These are phyloP conservation scores for Tenrec ecaudatus DNA, from an alignment of 2,113 vertebrate species.

Conservation along the genomic window DNA sequence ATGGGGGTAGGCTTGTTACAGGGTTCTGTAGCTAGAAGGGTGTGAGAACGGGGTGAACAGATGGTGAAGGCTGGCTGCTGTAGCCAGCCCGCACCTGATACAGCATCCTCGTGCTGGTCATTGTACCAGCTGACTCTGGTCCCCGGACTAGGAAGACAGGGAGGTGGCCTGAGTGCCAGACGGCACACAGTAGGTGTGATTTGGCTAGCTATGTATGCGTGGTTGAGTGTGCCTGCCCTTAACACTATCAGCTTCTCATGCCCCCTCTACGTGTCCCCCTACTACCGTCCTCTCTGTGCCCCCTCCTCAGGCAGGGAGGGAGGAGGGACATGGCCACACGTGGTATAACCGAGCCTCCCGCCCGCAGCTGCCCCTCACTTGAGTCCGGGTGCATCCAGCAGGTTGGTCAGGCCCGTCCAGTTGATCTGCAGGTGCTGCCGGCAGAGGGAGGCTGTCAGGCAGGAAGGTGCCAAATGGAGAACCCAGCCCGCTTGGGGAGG, in stretches of 20 bases:
- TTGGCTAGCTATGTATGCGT: rapidly evolving
- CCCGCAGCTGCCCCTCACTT: constrained; percentile 86
- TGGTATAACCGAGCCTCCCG: not conserved
- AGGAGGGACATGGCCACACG: not conserved
- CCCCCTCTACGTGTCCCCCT: no score
- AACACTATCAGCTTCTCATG: not conserved
- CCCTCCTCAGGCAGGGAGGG: no score
- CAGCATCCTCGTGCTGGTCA: not conserved
- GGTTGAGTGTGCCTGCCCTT: rapidly evolving
- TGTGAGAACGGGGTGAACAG: not conserved
- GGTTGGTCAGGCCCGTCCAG: constrained; percentile 97
- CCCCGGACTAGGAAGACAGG: no score
- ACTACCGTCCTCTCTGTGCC: not conserved
- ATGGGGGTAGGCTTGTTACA: not conserved
- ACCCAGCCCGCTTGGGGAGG: not conserved
- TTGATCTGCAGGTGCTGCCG: constrained; percentile 92
- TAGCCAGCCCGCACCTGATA: not conserved
- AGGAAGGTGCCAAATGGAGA: not conserved
- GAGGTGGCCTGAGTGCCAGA: not conserved
- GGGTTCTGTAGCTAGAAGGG: not conserved
- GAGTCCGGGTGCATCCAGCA: constrained; percentile 94
- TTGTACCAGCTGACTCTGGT: no score
- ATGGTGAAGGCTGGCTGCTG: no score
- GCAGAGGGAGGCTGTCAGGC: constrained; percentile 4
- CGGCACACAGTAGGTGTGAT: not conserved